Base-by-base conservation (phyloP, 2,888 invertebrate species). In the Steinernema hermaphroditum region DNA sequence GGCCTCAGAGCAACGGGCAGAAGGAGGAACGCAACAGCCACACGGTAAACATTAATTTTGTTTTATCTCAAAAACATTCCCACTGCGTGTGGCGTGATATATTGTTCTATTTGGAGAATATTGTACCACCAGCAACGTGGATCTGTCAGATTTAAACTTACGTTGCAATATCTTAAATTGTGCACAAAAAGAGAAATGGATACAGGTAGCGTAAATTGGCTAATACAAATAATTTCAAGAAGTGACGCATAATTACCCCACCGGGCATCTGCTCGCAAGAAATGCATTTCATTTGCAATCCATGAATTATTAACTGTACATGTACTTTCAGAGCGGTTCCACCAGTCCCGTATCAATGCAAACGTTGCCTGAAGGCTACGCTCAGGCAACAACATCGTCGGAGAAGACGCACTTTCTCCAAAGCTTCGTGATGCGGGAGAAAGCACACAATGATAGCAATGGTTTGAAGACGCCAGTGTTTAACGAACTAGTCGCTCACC, bases 11-110 rank as follows among this genome's bases (percentile, higher is more conserved):
- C 16, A 62, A 72, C n/a, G 57, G 68, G 41, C 71, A 62, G 19
- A 75, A 69, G 50, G 75, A 77, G 49, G 82, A 83, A 73, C 78
- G 82, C 57, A 81, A 83, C 73, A 81, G 81, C 34, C 83, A 83
- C 73, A 83, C 83, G 71, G 83, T 83, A 77, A 41, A 80, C 68
- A 19, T 22, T 29, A n/a, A 2, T 22, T 12, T 68, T 29, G n/a
- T n/a, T n/a, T n/a, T n/a, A n/a, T n/a, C n/a, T n/a, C n/a, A n/a
- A n/a, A n/a, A n/a, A n/a, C n/a, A n/a, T n/a, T n/a, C n/a, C n/a
- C n/a, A n/a, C n/a, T n/a, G n/a, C n/a, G n/a, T n/a, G n/a, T n/a
- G n/a, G n/a, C n/a, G n/a, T n/a, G n/a, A n/a, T n/a, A n/a, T n/a
- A n/a, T n/a, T n/a, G n/a, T n/a, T n/a, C n/a, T n/a, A n/a, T n/a